A percentile compares a stretch with the other conserved stretches of the same genome.
Conservation (phyloP, 2,797 vertebrate species). For the Channallabes apus region DNA sequence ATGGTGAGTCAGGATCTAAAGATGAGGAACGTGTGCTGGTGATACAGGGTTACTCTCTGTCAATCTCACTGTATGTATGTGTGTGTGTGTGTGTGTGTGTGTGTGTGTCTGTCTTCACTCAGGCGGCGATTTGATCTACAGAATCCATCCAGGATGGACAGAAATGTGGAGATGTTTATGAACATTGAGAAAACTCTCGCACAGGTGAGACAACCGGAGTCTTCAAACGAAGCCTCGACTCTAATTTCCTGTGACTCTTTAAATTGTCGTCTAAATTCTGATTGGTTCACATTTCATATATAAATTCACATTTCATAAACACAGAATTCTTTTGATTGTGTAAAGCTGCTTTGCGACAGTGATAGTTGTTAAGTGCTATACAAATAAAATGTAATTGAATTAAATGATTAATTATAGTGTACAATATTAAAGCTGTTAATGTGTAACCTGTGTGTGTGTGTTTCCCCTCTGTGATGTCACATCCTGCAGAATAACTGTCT, state of each 20-base stretch:
- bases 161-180: constrained; percentile 99
- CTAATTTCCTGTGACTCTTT: neutral
- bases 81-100: constrained; percentile 35
- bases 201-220: constrained; percentile 75
- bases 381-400: too few relatives aligned
- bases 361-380: too few relatives aligned
- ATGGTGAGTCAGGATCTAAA: constrained; percentile 79
- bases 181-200: constrained; percentile 97
- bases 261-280: too few relatives aligned
- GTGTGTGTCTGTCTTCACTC: constrained; percentile 1
- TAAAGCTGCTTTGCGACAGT: too few relatives aligned
- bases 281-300: too few relatives aligned
- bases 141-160: constrained; percentile 97
- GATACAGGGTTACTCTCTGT: neutral
- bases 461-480: neutral
- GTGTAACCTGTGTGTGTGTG: neutral
- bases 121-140: constrained; percentile 97
- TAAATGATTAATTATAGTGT: neutral
- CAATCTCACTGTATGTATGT: constrained; percentile 11
- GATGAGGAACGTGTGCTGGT: neutral
- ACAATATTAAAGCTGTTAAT: neutral
- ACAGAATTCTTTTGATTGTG: too few relatives aligned
- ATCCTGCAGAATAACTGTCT: constrained; percentile 89
- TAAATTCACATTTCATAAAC: too few relatives aligned
- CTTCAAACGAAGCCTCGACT: neutral